Evolutionary conservation across 2,797 vertebrate species (phyloP), one percentile per base, ranked within the genome.

Genomic region (Heliangelus exortis): DNA sequence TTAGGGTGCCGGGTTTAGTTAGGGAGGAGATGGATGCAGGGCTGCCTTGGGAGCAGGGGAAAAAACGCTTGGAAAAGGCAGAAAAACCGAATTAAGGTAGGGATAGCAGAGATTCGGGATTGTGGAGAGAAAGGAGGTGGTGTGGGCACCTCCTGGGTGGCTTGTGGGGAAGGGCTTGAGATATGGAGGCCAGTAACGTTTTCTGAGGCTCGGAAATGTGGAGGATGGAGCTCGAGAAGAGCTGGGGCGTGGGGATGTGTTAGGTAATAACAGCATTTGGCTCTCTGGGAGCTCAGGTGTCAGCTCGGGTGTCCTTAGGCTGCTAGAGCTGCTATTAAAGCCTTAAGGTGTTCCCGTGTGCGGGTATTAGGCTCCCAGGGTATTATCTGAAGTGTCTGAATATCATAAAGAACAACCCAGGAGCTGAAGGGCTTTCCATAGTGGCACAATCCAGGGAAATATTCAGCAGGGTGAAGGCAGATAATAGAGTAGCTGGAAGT

Each of bases 11-110:
- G 39, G 4, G 25, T 8, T 7, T 69, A 58, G 5, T 73, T 59
- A 51, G 22, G 65, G 33, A 71, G 10, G 3, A 26, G 8, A 2
- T 5, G 12, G 8, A 1, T 3, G 0, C 5, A 21, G 17, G 15
- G 25, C 10, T 86, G 0, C 15, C 13, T 53, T 31, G 36, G 36
- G 9, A 29, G 5, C 4, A 12, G 28, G 28, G 31, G 36, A 13
- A 31, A 22, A 89, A 58, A 11, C 48, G 7, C 8, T 62, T 11
- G 23, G 31, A 43, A 41, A 54, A 54, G 36, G 15, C 57, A 29
- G 33, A 65, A 39, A 43, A 58, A 12, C 2, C 0, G 7, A 79
- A 12, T 57, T 45, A 41, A 9, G 7, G 7, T 67, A 18, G 62
- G 33, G 14, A 7, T 23, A 16, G n/a, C 16, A 3, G 23, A 59